These are phyloP conservation scores for Cerceris rybyensis DNA, from an alignment of 2,888 invertebrate species.

Conservation along the genomic window DNA sequence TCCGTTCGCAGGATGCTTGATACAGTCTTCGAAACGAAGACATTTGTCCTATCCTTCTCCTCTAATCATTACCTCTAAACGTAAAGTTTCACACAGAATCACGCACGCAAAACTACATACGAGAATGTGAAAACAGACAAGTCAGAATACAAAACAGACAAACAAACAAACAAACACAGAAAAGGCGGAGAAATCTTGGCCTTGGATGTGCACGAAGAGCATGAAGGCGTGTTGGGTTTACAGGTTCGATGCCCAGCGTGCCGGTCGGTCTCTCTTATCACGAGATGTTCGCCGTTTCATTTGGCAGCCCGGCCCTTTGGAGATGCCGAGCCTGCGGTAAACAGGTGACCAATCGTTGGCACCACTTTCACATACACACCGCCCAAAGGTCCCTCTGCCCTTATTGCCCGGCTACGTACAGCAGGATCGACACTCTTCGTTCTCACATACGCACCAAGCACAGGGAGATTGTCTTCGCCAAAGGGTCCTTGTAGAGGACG, in stretches of 20 bases:
- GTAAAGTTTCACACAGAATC: background rate
- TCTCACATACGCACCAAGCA: slow-evolving; percentile 91
- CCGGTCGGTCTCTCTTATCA: slow-evolving; percentile 87
- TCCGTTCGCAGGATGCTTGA: slow-evolving; percentile 12
- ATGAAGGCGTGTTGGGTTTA: slow-evolving; percentile 77
- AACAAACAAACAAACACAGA: background rate
- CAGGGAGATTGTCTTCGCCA: slow-evolving; percentile 71
- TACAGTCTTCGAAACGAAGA: background rate
- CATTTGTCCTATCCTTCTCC: background rate
- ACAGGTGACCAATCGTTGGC: slow-evolving; percentile 94
- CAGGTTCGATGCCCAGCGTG: slow-evolving; percentile 79
- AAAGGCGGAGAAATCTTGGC: background rate
- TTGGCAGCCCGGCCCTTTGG: slow-evolving; percentile 89
- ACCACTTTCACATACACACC: slow-evolving; percentile 93
- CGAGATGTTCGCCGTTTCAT: slow-evolving; percentile 91
- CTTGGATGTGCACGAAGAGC: slow-evolving; percentile 49
- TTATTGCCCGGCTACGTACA: slow-evolving; percentile 93
- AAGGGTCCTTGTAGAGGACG: slow-evolving; percentile 77
- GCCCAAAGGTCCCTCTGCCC: slow-evolving; percentile 91
- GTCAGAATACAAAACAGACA: background rate
- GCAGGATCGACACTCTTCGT: slow-evolving; percentile 93
- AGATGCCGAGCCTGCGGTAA: slow-evolving; percentile 92
- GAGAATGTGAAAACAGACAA: background rate
- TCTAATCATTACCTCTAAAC: background rate
- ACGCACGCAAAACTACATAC: background rate